phyloP scores from a whole-genome alignment of 2,888 invertebrate genomes.

The Stomorhina lunata region DNA sequence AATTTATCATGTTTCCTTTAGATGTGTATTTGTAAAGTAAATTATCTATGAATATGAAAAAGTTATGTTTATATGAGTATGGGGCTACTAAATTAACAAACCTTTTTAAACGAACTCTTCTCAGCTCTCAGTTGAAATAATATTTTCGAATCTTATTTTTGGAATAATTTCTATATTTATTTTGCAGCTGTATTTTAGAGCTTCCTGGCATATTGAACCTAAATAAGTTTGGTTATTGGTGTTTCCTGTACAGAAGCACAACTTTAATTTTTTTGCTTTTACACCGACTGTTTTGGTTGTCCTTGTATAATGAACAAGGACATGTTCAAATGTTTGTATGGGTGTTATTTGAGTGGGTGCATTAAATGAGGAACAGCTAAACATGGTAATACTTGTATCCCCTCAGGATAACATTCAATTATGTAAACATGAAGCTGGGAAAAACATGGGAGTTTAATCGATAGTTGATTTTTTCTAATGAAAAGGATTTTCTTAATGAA shows the following conservation, averaged over 20 bases:
- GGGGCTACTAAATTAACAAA: conserved; percentile 73
- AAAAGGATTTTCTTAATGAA: not conserved
- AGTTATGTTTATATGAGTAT: conserved; percentile 69
- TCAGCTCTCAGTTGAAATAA: not conserved
- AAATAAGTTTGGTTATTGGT: conserved; percentile 73
- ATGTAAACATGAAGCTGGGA: not conserved
- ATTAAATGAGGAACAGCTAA: not conserved
- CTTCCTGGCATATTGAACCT: conserved; percentile 73
- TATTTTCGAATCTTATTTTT: not conserved
- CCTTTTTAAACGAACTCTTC: conserved; percentile 56
- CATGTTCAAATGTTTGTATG: not conserved
- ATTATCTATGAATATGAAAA: conserved; percentile 18
- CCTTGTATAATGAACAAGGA: not conserved
- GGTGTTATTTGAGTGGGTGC: conserved; percentile 2
- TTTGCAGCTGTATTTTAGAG: conserved; percentile 59
- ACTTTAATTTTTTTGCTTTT: not conserved
- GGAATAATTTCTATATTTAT: conserved; percentile 67
- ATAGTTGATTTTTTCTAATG: not conserved
- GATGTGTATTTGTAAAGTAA: not conserved
- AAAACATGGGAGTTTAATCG: not conserved
- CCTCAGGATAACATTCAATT: not conserved
- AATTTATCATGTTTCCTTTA: too few species aligned
- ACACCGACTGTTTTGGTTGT: conserved; percentile 14
- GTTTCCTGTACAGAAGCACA: not conserved
- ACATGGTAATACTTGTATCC: conserved; percentile 10